Base-by-base conservation (phyloP, 92 coral and sea anemone genomes). In the Pocillopora meandrina region DNA sequence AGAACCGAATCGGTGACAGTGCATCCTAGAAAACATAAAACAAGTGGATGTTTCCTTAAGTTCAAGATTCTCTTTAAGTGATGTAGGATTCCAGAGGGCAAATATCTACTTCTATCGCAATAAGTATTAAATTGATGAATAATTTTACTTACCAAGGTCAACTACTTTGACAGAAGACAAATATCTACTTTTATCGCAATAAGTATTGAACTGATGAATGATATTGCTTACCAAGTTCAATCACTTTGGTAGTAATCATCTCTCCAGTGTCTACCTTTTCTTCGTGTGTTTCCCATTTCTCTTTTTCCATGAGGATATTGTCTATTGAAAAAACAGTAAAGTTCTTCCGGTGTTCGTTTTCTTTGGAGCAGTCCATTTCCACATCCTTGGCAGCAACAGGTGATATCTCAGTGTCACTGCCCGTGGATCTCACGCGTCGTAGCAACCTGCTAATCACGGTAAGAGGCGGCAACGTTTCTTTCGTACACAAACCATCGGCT, bases 371-470 rank as follows among this genome's bases (percentile, higher is more conserved):
- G 71, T 73, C 86, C 64, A 65, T 69, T 80, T 63, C 80, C 69
- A 70, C 19, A 63, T 83, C 72, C 49, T 42, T 52, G 31, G 56
- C 80, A n/a, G 55, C 19, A 70, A 36, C 56, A n/a, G 74, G 33
- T 16, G 74, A 70, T 70, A 17, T 36, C 7, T 70, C 74, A 34
- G 11, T 34, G 35, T 70, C 74, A 36, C 91, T 87, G 31, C 89
- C 86, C 10, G 76, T 74, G 58, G 88, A 79, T 55, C 83, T 68
- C 67, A 77, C 82, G 12, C 90, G 77, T 71, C 90, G 68, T 61
- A 90, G 47, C 76, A 90, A 35, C 26, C 91, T 80, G 77, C 95
- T 90, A 17, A 89, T 92, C 15, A 90, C 88, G 61, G 90, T 86
- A 23, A 86, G 75, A 12, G 93, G 88, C 2, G 93, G 92, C 61